Conservation (phyloP, 2,888 invertebrate genomes). For the Eumerus sabulonum region DNA sequence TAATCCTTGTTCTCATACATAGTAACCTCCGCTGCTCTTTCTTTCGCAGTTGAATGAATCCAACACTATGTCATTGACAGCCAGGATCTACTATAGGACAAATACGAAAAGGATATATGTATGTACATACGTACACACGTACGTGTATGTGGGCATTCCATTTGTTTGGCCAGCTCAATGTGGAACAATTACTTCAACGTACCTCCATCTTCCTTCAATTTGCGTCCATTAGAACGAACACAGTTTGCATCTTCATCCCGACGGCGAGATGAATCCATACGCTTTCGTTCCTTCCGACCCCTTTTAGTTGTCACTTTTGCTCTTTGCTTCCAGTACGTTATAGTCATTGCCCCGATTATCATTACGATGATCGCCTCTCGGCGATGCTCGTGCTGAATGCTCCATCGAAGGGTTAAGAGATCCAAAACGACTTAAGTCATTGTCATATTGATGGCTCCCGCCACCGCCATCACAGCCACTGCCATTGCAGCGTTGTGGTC, state of each 20-base stretch:
- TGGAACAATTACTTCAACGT: conserved; percentile 22
- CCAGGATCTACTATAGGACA: background rate
- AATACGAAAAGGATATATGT: conserved; percentile 16
- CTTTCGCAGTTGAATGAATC: background rate
- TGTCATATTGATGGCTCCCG: conserved; percentile 32
- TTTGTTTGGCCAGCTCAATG: conserved; percentile 18
- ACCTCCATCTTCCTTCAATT: conserved; percentile 44
- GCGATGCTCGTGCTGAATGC: conserved; percentile 10
- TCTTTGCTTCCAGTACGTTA: background rate
- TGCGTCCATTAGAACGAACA: conserved; percentile 34
- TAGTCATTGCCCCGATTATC: conserved; percentile 46
- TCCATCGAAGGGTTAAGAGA: conserved; percentile 36
- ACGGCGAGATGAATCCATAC: background rate
- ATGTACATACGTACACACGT: too few relatives aligned
- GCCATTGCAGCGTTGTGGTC: background rate
- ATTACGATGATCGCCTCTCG: conserved; percentile 25
- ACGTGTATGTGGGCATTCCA: too few relatives aligned
- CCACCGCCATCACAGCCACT: background rate
- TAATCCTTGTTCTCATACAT: conserved; percentile 3
- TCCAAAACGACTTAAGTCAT: conserved; percentile 37
- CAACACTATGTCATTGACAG: background rate
- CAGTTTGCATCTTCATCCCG: background rate
- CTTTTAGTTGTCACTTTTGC: background rate
- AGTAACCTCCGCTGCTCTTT: background rate
- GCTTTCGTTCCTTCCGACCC: background rate